These are phyloP conservation scores for Paratrypauchen microcephalus DNA, from an alignment of 2,797 vertebrate genomes.

Conservation along the genomic window DNA sequence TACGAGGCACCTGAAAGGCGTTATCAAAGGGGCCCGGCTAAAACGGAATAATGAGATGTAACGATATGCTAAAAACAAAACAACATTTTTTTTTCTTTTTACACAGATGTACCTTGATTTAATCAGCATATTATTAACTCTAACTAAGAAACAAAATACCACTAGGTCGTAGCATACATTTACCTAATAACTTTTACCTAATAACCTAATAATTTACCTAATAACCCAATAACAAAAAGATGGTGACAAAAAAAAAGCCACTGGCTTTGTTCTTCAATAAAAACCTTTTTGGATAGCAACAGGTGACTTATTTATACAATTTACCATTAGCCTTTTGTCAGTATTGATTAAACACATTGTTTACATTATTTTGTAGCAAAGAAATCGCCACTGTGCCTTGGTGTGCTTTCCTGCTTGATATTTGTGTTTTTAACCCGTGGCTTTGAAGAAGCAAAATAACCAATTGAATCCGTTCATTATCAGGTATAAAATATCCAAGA, in stretches of 20 bases:
- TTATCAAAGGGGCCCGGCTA: constrained; percentile 62
- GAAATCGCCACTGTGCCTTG: background rate
- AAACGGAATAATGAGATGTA: constrained; percentile 39
- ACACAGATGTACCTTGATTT: constrained; percentile 13
- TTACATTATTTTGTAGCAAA: background rate
- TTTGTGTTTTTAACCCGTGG: no score
- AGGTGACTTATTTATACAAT: background rate
- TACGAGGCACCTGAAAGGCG: constrained; percentile 24
- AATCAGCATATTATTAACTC: no score
- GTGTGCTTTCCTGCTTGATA: no score
- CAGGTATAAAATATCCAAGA: constrained; percentile 24
- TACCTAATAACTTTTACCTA: no score
- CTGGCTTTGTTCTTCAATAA: background rate
- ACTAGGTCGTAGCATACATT: background rate
- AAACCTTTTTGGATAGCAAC: background rate
- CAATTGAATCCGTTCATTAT: constrained; percentile 1
- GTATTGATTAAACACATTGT: background rate
- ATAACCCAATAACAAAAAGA: background rate
- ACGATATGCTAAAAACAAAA: constrained; percentile 43
- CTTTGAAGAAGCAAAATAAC: constrained; percentile 20
- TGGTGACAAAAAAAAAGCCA: background rate
- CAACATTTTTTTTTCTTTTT: constrained; percentile 24
- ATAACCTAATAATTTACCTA: no score
- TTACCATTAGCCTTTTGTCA: background rate
- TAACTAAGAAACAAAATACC: background rate